Base-by-base conservation (phyloP, 2,797 vertebrate genomes). In the Urosaurus nigricauda region DNA sequence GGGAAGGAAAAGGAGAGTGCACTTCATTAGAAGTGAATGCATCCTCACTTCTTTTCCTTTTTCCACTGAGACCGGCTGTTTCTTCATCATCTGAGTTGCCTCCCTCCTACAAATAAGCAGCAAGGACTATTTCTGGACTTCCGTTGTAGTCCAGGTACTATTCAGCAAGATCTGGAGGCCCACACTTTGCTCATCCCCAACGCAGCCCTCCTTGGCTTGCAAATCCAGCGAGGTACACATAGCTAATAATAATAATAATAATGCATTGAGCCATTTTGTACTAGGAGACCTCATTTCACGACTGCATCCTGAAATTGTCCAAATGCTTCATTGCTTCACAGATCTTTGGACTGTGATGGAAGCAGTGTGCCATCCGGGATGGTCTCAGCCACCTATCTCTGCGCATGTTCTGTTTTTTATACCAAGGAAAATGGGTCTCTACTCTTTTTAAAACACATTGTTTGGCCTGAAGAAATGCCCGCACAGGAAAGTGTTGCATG, bases 351-450 rank as follows among this genome's bases (percentile, higher is more conserved):
- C 35, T 12, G 51, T 58, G 32, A n/a, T 21, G 68, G 51, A 35
- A 1, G 8, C 5, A 32, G n/a, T 1, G 21, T 16, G 56, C 5
- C 32, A 1, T 56, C 37, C 2, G 4, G 11, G 6, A 0, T 47
- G 32, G 3, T 24, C 14, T 56, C 1, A 0, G n/a, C 51, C 8
- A 12, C 74, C 65, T 29, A 3, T 1, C 11, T 13, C 26, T 79
- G 5, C 12, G n/a, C 19, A 1, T 7, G 8, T 53, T 70, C 85
- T 1, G 2, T 78, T 21, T 3, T 37, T 26, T 24, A 13, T 7
- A 35, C 53, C 37, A n/a, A 79, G 35, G 37, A 58, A 56, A 79
- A 56, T 1, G 0, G 37, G 40, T 43, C 32, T 79, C 19, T 47
- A 16, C 29, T 74, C 2, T 75, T 56, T 8, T 65, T 8, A 4